Percentiles rank a stretch among this genome's conserved stretches.
phyloP scores from a whole-genome alignment of 2,113 vertebrate genomes.

The Tenebrosternarchus preto region DNA sequence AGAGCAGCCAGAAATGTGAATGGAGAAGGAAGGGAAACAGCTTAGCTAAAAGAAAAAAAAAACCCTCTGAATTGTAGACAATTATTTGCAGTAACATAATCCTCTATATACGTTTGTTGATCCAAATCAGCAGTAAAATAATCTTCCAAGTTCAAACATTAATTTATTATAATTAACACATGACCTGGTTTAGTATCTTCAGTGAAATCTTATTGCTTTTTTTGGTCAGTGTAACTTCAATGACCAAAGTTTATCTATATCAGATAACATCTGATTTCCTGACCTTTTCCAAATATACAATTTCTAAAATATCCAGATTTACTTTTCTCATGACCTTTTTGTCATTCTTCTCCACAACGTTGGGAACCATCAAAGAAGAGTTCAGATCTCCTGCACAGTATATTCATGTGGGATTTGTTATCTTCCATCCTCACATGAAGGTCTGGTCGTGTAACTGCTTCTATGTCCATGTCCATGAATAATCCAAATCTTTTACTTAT shows the following conservation, averaged over 20 bases:
- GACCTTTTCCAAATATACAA: neutral
- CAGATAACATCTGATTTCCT: neutral
- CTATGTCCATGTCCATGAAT: conserved; percentile 44
- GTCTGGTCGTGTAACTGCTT: conserved; percentile 44
- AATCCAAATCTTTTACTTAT: conserved; percentile 42
- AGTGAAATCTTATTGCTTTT: no score
- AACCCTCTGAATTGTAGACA: no score
- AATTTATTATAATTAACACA: no score
- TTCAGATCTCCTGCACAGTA: neutral
- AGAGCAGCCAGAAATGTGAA: neutral
- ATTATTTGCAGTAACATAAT: no score
- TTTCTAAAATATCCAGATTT: neutral
- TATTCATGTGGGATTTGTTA: conserved; percentile 40
- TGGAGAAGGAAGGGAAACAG: neutral
- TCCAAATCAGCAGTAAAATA: no score
- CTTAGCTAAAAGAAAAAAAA: no score
- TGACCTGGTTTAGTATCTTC: no score
- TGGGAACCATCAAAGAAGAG: neutral
- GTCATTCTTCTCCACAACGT: neutral
- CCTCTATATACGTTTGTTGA: no score
- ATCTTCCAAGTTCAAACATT: no score
- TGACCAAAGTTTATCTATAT: neutral
- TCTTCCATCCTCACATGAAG: conserved; percentile 34
- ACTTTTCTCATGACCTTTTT: neutral
- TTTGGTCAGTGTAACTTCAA: no score